Evolutionary conservation across 1,140 invertebrate genomes (phyloP), one percentile per base, ranked within the genome.

Genomic region (Drosophila kohkoa): DNA sequence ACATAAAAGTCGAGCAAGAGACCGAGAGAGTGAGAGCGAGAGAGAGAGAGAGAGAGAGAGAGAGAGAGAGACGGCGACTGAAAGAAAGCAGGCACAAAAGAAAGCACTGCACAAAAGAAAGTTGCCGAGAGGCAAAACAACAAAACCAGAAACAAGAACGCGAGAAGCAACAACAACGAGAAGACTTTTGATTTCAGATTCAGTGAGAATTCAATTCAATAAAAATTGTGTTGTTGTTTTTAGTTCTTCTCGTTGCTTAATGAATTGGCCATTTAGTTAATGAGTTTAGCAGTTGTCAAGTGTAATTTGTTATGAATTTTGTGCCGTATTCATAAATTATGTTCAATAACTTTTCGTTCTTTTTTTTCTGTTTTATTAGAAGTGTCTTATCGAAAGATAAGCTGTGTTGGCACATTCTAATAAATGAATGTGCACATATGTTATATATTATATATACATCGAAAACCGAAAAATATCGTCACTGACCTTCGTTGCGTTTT

Each of bases 101-200:
- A 83, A 71, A 68, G 64, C 67, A 73, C 6, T 63, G 59, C 46
- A 52, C 41, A 43, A 68, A 67, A 75, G 63, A 78, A 75, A 79
- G 72, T 48, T 67, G 72, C 30, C 62, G 28, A 66, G 62, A 72
- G 62, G 54, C 25, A 62, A 64, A 25, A 41, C 32, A 8, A 25
- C 48, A n/a, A 46, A 25, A 25, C 20, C 13, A 46, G 15, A 6
- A n/a, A 35, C 20, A 46, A 49, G 58, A 51, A 11, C 46, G 20
- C 20, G 20, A 46, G 43, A 20, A 57, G n/a, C 15, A 38, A 11
- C 2, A 25, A 3, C 8, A 16, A 35, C 7, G 13, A 64, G 58
- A 54, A 58, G 65, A 87, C 83, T 87, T 87, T 87, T 87, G 82
- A 88, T 87, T 87, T 87, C 83, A 87, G 64, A 73, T 60, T 79